Conservation (phyloP, 2,797 vertebrate species). For the Danio aesculapii region DNA sequence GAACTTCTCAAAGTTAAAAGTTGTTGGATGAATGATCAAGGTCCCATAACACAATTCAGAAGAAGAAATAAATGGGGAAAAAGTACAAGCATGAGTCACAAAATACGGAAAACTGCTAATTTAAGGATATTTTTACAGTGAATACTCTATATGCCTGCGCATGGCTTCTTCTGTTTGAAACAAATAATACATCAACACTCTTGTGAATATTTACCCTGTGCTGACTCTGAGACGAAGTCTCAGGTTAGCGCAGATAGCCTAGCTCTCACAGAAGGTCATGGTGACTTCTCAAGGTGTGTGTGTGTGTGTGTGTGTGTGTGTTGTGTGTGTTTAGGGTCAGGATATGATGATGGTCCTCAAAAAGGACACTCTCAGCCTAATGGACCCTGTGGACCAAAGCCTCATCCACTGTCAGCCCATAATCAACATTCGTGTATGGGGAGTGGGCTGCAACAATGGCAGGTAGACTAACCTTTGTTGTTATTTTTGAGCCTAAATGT, state of each 20-base stretch:
- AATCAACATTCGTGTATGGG: conserved; percentile 95
- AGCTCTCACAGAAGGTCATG: conserved; percentile 2
- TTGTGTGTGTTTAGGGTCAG: conserved; percentile 82
- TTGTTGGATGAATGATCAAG: too few relatives aligned
- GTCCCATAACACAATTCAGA: too few relatives aligned
- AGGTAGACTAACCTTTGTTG: conserved; percentile 72
- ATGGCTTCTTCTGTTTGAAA: too few relatives aligned
- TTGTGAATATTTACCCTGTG: too few relatives aligned
- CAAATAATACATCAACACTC: too few relatives aligned
- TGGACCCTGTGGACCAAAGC: conserved; percentile 91
- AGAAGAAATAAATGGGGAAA: too few relatives aligned
- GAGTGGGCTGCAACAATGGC: conserved; percentile 95
- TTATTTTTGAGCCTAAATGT: neutral
- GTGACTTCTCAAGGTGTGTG: neutral
- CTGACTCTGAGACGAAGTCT: too few relatives aligned
- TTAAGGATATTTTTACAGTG: too few relatives aligned
- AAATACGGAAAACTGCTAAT: too few relatives aligned
- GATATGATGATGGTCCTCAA: conserved; percentile 95
- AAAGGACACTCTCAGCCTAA: conserved; percentile 91
- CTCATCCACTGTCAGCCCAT: conserved; percentile 93
- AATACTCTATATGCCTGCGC: too few relatives aligned
- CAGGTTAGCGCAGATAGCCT: neutral
- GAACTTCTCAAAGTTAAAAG: too few relatives aligned
- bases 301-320: conserved; percentile 14
- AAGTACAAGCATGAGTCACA: too few relatives aligned